Conservation (phyloP, 1,140 invertebrate species). For the Magallana gigas region DNA sequence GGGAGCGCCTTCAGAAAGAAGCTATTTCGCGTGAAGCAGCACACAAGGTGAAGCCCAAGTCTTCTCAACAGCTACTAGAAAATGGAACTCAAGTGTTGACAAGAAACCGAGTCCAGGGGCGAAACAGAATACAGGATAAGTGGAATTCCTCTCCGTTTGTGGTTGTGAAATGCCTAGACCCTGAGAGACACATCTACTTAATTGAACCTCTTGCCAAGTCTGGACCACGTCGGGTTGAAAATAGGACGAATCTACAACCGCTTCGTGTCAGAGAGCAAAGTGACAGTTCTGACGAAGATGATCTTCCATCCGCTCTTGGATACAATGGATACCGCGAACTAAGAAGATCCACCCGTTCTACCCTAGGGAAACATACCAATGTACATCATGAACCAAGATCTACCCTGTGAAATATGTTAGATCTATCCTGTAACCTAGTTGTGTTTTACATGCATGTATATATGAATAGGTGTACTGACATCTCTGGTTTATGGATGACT, state of each 20-base stretch:
- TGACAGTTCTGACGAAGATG: neutral
- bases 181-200: neutral
- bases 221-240: neutral
- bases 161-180: neutral
- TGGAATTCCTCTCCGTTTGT: neutral
- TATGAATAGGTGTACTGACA: no score
- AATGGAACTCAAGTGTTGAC: slow-evolving; percentile 27
- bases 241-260: neutral
- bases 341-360: no score
- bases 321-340: no score
- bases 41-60: neutral
- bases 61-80: neutral
- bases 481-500: no score
- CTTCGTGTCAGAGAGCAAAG: neutral
- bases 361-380: no score
- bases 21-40: slow-evolving; percentile 6
- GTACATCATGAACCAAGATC: no score
- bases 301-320: no score
- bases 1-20: slow-evolving; percentile 37
- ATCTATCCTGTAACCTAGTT: no score
- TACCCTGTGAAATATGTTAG: no score
- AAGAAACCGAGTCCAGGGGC: neutral
- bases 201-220: neutral
- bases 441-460: no score
- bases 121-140: slow-evolving; percentile 39